Evolutionary conservation across 2,113 vertebrate genomes (phyloP).

Genomic region (Muntiacus reevesi): DNA sequence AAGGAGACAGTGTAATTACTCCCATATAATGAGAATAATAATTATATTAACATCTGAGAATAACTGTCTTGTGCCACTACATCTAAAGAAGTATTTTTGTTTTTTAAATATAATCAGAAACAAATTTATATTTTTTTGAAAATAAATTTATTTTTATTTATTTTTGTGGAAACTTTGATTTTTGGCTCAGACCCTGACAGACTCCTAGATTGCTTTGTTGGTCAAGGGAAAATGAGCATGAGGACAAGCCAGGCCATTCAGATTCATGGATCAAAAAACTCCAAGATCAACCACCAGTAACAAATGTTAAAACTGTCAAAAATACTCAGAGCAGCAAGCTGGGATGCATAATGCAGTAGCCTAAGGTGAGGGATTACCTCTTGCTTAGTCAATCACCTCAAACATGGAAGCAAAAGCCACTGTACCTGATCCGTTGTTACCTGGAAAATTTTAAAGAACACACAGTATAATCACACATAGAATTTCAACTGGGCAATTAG

Average conservation of each 20-base stretch:
- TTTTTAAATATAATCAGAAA: background rate
- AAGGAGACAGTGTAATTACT: background rate
- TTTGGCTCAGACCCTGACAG: background rate
- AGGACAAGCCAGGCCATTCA: background rate
- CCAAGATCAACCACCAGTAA: background rate
- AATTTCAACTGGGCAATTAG: background rate
- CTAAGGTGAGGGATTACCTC: background rate
- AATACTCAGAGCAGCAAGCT: constrained; percentile 32
- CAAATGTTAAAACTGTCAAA: constrained; percentile 43
- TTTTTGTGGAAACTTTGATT: background rate
- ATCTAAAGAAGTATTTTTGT: background rate
- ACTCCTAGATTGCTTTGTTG: background rate
- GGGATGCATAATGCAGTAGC: constrained; percentile 24
- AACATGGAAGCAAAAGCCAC: background rate
- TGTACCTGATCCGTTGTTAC: background rate
- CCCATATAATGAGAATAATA: background rate
- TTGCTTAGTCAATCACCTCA: background rate
- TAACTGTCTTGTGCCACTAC: background rate
- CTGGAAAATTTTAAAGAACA: background rate
- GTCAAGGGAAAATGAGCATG: background rate
- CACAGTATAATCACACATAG: background rate
- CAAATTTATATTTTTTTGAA: background rate
- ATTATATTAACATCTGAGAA: background rate
- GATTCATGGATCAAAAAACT: background rate
- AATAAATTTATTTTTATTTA: background rate